These are phyloP conservation scores for Tilapia sparmanii DNA, from an alignment of 2,113 vertebrate genomes.

Conservation along the genomic window DNA sequence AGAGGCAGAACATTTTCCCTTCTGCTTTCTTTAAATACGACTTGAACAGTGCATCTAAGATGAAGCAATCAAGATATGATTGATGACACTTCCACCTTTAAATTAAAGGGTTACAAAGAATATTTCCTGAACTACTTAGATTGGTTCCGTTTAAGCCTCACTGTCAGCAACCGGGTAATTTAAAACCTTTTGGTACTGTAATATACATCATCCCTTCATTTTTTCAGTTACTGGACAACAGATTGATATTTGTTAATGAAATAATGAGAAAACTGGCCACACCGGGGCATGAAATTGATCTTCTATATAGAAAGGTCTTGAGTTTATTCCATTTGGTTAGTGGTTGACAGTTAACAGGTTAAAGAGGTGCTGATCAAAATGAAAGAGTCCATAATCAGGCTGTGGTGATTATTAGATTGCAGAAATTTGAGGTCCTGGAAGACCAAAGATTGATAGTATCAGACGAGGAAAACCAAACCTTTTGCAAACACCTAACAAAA, in stretches of 20 bases:
- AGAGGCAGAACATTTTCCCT: constrained; percentile 44
- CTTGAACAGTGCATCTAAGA: not conserved
- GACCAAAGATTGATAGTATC: too few relatives aligned
- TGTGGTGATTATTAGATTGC: too few relatives aligned
- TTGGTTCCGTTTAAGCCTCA: not conserved
- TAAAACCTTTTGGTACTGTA: not conserved
- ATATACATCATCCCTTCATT: not conserved
- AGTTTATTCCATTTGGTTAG: too few relatives aligned
- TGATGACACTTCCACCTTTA: not conserved
- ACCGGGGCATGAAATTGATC: not conserved
- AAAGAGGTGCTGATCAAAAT: too few relatives aligned
- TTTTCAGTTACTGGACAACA: not conserved
- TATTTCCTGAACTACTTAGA: not conserved
- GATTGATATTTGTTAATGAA: not conserved
- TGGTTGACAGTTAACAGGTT: too few relatives aligned
- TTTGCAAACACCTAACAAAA: too few relatives aligned
- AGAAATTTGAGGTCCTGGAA: too few relatives aligned
- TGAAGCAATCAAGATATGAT: not conserved
- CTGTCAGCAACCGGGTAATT: not conserved
- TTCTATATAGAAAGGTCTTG: too few relatives aligned
- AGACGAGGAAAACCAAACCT: too few relatives aligned
- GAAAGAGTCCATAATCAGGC: too few relatives aligned
- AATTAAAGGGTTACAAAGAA: not conserved
- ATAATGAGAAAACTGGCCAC: not conserved
- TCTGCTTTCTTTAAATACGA: not conserved